Evolutionary conservation across 2,888 invertebrate species (phyloP).

Genomic region (Orthosia cruda): DNA sequence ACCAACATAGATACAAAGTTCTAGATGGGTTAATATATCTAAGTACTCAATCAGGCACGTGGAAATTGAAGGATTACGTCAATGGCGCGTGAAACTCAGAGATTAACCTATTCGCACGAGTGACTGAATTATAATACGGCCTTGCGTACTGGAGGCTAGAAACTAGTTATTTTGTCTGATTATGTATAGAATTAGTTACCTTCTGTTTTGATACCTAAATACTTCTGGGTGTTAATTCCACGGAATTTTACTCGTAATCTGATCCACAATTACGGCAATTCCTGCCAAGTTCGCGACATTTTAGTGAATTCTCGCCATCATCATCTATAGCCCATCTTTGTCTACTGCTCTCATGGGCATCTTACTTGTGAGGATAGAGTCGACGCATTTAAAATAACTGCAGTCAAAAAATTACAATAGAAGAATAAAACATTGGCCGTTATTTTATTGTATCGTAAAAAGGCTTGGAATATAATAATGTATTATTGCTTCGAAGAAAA

Average conservation of each 20-base stretch:
- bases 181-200: not conserved
- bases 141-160: constrained; percentile 35
- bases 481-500: too few species aligned
- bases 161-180: constrained; percentile 37
- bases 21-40: constrained; percentile 59
- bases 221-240: not conserved
- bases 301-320: too few species aligned
- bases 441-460: too few species aligned
- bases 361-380: not conserved
- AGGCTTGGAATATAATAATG: too few species aligned
- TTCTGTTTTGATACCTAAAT: not conserved
- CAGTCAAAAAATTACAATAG: too few species aligned
- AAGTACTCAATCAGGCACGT: constrained; percentile 69
- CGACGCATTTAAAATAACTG: too few species aligned
- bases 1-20: constrained; percentile 27
- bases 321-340: too few species aligned
- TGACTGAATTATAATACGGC: constrained; percentile 65
- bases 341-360: too few species aligned
- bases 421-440: too few species aligned
- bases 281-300: not conserved
- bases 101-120: constrained; percentile 69
- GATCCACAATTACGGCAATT: not conserved
- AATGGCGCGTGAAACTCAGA: constrained; percentile 72
- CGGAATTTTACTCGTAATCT: not conserved
- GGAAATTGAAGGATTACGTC: constrained; percentile 72